Conservation (phyloP, 2,888 invertebrate species). For the Epistrophe grossulariae region DNA sequence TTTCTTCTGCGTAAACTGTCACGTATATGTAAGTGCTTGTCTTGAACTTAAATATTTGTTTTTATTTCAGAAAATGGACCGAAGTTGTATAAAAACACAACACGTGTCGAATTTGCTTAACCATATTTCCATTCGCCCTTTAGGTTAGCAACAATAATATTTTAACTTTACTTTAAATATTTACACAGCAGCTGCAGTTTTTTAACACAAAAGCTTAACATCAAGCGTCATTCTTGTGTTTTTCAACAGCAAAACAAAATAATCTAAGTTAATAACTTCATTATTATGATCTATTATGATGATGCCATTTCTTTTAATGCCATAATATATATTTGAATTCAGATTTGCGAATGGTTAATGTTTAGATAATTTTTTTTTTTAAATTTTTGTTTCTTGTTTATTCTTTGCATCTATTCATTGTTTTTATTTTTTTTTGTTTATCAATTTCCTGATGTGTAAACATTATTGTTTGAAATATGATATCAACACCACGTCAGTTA, state of each 20-base stretch:
- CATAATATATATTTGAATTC: background rate
- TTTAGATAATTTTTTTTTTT: background rate
- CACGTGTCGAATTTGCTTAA: too few relatives aligned
- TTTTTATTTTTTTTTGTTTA: background rate
- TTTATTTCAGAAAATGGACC: too few relatives aligned
- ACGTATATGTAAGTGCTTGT: too few relatives aligned
- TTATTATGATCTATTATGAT: background rate
- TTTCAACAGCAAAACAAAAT: background rate
- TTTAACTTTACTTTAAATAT: background rate
- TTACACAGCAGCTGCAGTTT: background rate
- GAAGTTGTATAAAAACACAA: too few relatives aligned
- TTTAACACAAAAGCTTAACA: background rate
- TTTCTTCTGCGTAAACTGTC: too few relatives aligned
- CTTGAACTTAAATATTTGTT: too few relatives aligned
- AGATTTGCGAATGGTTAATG: background rate
- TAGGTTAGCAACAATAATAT: too few relatives aligned
- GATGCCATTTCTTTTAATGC: background rate
- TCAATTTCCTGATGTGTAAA: background rate
- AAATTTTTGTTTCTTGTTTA: background rate
- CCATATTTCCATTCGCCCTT: too few relatives aligned
- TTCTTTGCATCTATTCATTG: background rate
- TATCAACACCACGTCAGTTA: conserved; percentile 12
- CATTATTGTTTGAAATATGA: background rate
- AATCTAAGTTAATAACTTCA: background rate
- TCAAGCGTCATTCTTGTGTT: background rate